Base-by-base conservation (phyloP, 2,113 vertebrate genomes). In the Pica pica region DNA sequence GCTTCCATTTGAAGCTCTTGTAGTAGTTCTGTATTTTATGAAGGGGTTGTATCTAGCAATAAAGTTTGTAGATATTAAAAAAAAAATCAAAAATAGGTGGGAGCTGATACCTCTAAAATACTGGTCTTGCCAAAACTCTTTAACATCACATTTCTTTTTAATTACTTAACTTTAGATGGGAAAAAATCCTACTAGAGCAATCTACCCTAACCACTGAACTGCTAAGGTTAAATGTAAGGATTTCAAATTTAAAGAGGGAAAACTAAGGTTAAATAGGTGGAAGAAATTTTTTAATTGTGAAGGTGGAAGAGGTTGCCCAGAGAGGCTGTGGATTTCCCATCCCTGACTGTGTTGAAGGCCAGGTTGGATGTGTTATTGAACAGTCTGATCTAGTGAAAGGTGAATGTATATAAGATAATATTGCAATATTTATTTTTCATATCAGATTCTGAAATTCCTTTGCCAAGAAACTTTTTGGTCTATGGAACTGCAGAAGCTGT, bases 271-370 rank as follows among this genome's bases (percentile, higher is more conserved):
- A 35, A 9, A 15, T 22, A 31, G 26, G 12, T 0, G 0, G 31
- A 76, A 31, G 20, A 79, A 63, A 63, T 47, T 47, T 14, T n/a
- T 47, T 87, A 16, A 16, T 24, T 61, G 13, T n/a, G 9, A 49
- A 37, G 14, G 22, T 55, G 28, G 27, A 60, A 53, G 18, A 46
- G 2, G 8, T 20, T 39, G 4, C 13, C 64, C n/a, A 55, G 28
- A 53, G 18, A 60, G 53, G 9, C 22, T 60, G 18, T 60, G 47
- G 39, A 20, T 41, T 39, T 53, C 13, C 10, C 15, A 46, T 16
- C 14, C 23, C 28, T 20, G 16, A 6, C 0, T 0, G 4, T 15
- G 9, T 27, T 64, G 57, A 63, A 17, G 57, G 20, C 16, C 21
- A 35, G 16, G 30, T 35, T 56, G 30, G 14, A 47, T 35, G 14